Evolutionary conservation across 2,113 vertebrate species (phyloP).

Genomic region (Oxygymnocypris stewartii): DNA sequence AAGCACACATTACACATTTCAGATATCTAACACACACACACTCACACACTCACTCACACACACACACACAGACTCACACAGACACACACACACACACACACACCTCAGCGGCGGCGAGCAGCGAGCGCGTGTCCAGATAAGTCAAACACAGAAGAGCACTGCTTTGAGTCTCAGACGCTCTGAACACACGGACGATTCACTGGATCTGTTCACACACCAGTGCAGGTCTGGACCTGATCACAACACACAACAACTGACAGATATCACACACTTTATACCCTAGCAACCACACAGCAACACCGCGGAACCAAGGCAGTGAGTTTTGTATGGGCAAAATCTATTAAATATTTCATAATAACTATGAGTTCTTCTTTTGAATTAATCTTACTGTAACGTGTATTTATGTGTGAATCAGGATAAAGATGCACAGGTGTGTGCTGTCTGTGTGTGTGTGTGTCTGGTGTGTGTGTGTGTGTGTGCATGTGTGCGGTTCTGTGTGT

Average conservation of each 20-base stretch:
- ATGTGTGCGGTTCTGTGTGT: no score
- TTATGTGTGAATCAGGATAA: no score
- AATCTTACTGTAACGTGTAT: no score
- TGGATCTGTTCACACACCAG: slow-evolving; percentile 65
- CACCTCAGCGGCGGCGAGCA: slow-evolving; percentile 84
- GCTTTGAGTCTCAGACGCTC: slow-evolving; percentile 85
- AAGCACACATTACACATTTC: no score
- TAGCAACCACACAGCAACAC: neutral
- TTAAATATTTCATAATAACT: neutral
- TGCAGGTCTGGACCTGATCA: neutral
- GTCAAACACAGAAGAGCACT: slow-evolving; percentile 90
- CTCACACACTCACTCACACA: no score
- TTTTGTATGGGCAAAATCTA: neutral
- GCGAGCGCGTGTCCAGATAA: slow-evolving; percentile 85
- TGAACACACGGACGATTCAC: slow-evolving; percentile 79
- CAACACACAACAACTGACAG: neutral
- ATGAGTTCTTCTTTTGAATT: neutral
- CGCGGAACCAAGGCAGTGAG: neutral
- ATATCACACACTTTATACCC: no score
- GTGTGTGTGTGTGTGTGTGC: no score
- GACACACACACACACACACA: slow-evolving; percentile 65
- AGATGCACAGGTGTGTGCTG: no score
- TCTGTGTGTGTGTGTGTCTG: no score
- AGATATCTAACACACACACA: no score
- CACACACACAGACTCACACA: no score